These are phyloP conservation scores for Cataglyphis livida DNA, from an alignment of 2,888 invertebrate species.

Conservation along the genomic window DNA sequence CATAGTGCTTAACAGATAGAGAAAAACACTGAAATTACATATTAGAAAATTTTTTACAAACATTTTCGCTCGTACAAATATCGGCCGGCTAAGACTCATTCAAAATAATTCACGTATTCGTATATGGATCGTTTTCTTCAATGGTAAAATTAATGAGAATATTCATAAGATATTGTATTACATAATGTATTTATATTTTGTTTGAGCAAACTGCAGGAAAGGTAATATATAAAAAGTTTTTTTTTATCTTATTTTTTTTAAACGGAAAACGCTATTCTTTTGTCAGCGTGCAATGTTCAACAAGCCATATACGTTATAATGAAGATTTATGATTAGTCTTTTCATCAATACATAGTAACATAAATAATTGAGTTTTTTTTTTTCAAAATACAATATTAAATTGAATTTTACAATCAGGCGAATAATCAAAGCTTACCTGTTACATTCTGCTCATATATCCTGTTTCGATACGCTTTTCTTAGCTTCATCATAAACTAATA, in stretches of 20 bases:
- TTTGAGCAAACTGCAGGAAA: conserved; percentile 18
- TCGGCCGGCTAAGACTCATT: conserved; percentile 34
- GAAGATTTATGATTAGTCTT: conserved; percentile 6
- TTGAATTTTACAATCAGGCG: background rate
- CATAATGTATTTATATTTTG: too few relatives aligned
- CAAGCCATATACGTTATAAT: conserved; percentile 17
- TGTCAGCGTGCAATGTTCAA: conserved; percentile 7
- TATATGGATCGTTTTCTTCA: conserved; percentile 14
- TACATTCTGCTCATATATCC: background rate
- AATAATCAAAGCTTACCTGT: background rate
- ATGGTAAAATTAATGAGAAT: conserved; percentile 19
- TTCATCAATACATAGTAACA: background rate
- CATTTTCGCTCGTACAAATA: conserved; percentile 54
- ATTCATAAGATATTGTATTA: background rate
- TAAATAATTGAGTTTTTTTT: conserved; percentile 7
- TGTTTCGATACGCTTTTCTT: background rate
- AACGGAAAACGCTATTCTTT: conserved; percentile 17
- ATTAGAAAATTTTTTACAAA: conserved; percentile 75
- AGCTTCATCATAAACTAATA: conserved; percentile 22
- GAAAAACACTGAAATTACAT: conserved; percentile 76
- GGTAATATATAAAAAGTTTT: conserved; percentile 22
- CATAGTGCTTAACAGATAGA: conserved; percentile 71
- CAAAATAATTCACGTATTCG: conserved; percentile 20
- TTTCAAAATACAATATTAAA: conserved; percentile 18
- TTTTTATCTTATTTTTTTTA: background rate